These are phyloP conservation scores for Carterocephalus palaemon DNA, from an alignment of 2,888 invertebrate genomes.

Conservation along the genomic window DNA sequence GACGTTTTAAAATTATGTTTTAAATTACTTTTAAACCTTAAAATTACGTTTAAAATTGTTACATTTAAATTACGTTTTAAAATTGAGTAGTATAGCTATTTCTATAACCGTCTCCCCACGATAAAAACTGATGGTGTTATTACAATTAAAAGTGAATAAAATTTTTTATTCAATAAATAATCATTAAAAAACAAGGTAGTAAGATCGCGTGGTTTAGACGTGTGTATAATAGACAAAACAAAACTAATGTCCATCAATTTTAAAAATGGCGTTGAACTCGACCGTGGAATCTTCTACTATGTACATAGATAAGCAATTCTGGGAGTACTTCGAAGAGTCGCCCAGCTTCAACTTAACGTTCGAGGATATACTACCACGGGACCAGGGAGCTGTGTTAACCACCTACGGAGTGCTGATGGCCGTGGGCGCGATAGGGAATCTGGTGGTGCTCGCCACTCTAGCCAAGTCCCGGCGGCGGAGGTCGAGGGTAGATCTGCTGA, in stretches of 20 bases:
- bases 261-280: constrained; percentile 10
- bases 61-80: too few species aligned
- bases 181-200: too few species aligned
- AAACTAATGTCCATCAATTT: not conserved
- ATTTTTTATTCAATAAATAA: too few species aligned
- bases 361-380: constrained; percentile 38
- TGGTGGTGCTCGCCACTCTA: constrained; percentile 83
- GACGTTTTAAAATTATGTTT: too few species aligned
- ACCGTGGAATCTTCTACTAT: constrained; percentile 11
- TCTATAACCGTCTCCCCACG: too few species aligned
- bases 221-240: too few species aligned
- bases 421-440: constrained; percentile 84
- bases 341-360: constrained; percentile 28
- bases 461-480: constrained; percentile 81
- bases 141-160: too few species aligned
- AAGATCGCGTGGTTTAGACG: too few species aligned
- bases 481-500: constrained; percentile 87
- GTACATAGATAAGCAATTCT: constrained; percentile 49
- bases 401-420: constrained; percentile 82
- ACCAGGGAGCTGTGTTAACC: constrained; percentile 69
- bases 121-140: too few species aligned
- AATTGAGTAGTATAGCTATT: too few species aligned
- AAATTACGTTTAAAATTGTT: too few species aligned
- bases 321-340: constrained; percentile 60
- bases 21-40: too few species aligned